Percentiles rank a stretch among this genome's conserved stretches.
Conservation (phyloP, 2,888 invertebrate species). For the Nomada fucata region DNA sequence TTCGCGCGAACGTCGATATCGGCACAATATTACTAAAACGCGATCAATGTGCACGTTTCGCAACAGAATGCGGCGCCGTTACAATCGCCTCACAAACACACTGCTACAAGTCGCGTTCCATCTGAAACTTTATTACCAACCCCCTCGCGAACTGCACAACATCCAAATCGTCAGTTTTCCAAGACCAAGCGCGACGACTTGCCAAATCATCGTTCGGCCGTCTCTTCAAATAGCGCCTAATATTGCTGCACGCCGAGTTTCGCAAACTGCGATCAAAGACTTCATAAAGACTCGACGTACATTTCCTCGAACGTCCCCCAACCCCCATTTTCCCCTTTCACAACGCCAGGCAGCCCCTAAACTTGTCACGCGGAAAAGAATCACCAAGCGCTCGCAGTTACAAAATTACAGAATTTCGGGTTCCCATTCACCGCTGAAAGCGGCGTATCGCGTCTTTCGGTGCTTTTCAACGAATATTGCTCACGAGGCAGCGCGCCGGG, state of each 20-base stretch:
- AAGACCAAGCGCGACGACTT: neutral
- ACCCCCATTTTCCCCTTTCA: neutral
- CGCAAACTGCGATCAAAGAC: conserved; percentile 29
- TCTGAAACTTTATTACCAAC: neutral
- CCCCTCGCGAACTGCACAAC: neutral
- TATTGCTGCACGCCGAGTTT: conserved; percentile 2
- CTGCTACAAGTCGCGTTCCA: neutral
- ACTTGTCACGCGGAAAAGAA: conserved; percentile 24
- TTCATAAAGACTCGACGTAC: neutral
- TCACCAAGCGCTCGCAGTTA: conserved; percentile 32
- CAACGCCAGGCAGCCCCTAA: neutral
- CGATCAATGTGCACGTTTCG: no score
- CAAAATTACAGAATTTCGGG: conserved; percentile 44
- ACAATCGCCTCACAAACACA: neutral
- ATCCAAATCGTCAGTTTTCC: neutral
- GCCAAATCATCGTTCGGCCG: conserved; percentile 3
- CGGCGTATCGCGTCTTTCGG: conserved; percentile 13
- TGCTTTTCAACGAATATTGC: conserved; percentile 34
- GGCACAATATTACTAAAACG: no score
- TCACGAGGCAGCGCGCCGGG: conserved; percentile 9
- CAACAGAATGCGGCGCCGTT: neutral
- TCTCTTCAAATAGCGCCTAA: conserved; percentile 13
- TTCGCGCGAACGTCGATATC: no score
- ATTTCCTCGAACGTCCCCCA: neutral
- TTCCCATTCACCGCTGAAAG: conserved; percentile 1